Base-by-base conservation (phyloP, 2,113 vertebrate genomes). In the Malaclemys terrapin region DNA sequence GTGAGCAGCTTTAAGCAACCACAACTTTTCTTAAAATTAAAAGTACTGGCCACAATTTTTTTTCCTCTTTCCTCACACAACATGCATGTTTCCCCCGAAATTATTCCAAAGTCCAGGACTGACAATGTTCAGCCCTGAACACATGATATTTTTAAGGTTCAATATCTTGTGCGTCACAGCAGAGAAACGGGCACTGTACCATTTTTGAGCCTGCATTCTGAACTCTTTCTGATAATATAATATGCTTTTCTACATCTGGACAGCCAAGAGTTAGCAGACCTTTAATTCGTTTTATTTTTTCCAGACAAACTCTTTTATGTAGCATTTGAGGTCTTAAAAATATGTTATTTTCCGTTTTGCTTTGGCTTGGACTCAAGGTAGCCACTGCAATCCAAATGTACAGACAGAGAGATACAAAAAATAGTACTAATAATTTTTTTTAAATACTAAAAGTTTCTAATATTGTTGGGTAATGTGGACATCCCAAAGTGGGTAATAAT, bases 321-420 rank as follows among this genome's bases (percentile, higher is more conserved):
- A 80, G 85, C 81, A 94, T 85, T 92, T 87, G 82, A 96, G 92
- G 50, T 56, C 96, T 97, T 91, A 95, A 97, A 97, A 97, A 95
- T 93, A 87, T 65, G 95, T 97, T 89, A 82, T 96, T 93, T 95
- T 93, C 95, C 52, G 5, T 92, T 94, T 81, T 93, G 90, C 85
- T 96, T 90, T 95, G 89, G 94, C 93, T 96, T 95, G 89, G 95
- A 95, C 88, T 96, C 93, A 82, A 91, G 96, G 95, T 97, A 97
- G 96, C 96, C 95, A 96, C 11, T 29, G 96, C 96, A 97, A 97
- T 94, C 96, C 97, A 97, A 96, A 96, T 96, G 93, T 95, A 96
- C 89, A 95, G 94, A 88, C 94, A 65, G 90, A 97, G 87, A 95
- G 96, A 93, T 94, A 97, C 65, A 95, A 93, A 96, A 95, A 96